A percentile compares a stretch with the other conserved stretches of the same genome.
Evolutionary conservation across 2,888 invertebrate species (phyloP).

Genomic region (Tetrapedia diversipes): DNA sequence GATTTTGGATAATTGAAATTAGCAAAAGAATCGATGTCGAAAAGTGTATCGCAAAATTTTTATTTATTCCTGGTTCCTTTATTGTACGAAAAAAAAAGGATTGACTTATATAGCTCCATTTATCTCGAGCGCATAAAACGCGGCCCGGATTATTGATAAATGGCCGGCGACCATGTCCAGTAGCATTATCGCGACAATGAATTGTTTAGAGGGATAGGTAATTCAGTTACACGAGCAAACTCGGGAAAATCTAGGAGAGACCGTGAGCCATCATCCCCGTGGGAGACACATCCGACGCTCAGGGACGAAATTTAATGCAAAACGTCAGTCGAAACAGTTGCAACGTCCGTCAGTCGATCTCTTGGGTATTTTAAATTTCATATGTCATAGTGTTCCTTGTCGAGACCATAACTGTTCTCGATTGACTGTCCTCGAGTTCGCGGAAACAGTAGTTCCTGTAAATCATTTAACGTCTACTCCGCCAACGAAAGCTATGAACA

Average conservation of each 20-base stretch:
- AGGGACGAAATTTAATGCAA: conserved; percentile 49
- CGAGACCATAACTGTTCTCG: neutral
- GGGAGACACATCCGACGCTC: conserved; percentile 33
- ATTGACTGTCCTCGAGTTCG: conserved; percentile 1
- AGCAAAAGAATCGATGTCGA: no score
- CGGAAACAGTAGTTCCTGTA: neutral
- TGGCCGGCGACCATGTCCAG: neutral
- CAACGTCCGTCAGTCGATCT: conserved; percentile 25
- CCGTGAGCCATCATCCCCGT: conserved; percentile 18
- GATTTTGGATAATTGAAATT: no score
- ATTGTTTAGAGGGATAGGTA: conserved; percentile 20
- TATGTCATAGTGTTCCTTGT: neutral
- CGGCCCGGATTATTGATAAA: neutral
- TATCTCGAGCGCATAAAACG: neutral
- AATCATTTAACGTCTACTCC: conserved; percentile 4
- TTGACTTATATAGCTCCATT: neutral
- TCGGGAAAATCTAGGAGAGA: conserved; percentile 21
- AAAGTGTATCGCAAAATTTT: no score
- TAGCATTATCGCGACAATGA: conserved; percentile 18
- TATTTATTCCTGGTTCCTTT: no score
- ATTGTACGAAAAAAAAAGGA: no score
- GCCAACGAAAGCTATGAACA: neutral
- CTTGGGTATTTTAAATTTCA: conserved; percentile 31
- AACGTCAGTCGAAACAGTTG: conserved; percentile 43
- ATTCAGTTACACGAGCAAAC: conserved; percentile 38